A percentile compares a stretch with the other conserved stretches of the same genome.
Conservation (phyloP, 53 echinoderm and acorn worm genomes). For the Temnopleurus reevesii region DNA sequence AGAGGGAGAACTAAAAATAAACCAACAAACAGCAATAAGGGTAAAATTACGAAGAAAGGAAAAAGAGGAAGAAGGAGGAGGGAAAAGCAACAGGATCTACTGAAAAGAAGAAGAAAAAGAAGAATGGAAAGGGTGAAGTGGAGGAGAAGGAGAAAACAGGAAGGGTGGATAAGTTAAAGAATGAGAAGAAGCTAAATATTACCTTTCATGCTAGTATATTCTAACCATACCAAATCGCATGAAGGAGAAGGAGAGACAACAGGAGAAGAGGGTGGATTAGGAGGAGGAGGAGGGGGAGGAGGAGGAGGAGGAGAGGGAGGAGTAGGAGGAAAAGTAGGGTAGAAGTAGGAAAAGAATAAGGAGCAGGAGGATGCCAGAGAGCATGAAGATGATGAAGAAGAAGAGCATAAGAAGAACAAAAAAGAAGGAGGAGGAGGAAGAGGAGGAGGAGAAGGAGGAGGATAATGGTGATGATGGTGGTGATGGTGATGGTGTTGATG, state of each 20-base stretch:
- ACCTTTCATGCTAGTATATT: not conserved
- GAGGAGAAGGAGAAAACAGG: not conserved
- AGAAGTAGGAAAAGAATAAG: too few species aligned
- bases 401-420: not conserved
- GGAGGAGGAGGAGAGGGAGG: not conserved
- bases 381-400: too few species aligned
- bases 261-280: not conserved
- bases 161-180: not conserved
- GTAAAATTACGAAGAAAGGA: too few species aligned
- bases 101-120: too few species aligned
- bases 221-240: not conserved
- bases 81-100: too few species aligned
- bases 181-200: not conserved
- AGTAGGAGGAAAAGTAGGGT: not conserved
- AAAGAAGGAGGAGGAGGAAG: not conserved
- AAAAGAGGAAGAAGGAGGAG: too few species aligned
- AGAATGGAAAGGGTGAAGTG: too few species aligned
- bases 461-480: not conserved
- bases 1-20: too few species aligned
- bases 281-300: not conserved
- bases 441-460: not conserved
- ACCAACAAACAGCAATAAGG: too few species aligned
- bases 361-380: too few species aligned
- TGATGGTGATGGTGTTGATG: too few species aligned
- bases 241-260: not conserved